A percentile compares a stretch with the other conserved stretches of the same genome.
Conservation (phyloP, 2,113 vertebrate species). For the Nerophis lumbriciformis region DNA sequence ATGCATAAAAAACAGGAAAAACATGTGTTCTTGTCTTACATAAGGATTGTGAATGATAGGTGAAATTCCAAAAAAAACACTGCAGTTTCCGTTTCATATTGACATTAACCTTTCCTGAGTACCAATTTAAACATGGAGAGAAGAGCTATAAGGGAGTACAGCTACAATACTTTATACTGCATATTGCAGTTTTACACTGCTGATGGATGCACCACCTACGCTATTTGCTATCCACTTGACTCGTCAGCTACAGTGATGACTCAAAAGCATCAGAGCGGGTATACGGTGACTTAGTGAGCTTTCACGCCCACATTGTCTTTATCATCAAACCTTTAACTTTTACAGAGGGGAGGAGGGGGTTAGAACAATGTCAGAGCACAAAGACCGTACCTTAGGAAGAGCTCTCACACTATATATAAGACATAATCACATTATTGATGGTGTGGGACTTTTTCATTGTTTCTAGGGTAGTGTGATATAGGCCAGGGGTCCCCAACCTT, state of each 20-base stretch:
- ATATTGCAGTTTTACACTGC: constrained; percentile 1
- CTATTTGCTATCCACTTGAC: constrained; percentile 38
- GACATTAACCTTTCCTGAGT: too few relatives aligned
- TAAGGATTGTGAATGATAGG: too few relatives aligned
- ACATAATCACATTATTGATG: background rate
- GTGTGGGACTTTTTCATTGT: background rate
- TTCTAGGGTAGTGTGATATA: background rate
- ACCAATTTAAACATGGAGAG: constrained; percentile 17
- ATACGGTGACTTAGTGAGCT: constrained; percentile 31
- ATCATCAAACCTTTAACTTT: constrained; percentile 21
- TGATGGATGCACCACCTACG: constrained; percentile 32
- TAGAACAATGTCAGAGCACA: background rate
- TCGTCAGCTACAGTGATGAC: constrained; percentile 36
- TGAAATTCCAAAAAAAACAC: too few relatives aligned
- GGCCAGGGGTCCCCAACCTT: too few relatives aligned
- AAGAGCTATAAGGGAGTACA: background rate
- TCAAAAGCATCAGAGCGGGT: constrained; percentile 33
- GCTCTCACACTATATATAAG: background rate
- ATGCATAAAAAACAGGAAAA: too few relatives aligned
- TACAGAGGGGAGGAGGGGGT: background rate
- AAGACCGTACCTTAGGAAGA: background rate
- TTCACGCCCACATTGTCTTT: constrained; percentile 32
- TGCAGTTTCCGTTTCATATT: too few relatives aligned
- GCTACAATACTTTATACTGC: constrained; percentile 6
- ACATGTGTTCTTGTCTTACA: too few relatives aligned